Evolutionary conservation across 2,113 vertebrate genomes (phyloP), one percentile per base, ranked within the genome.

Genomic region (Casuarius casuarius): DNA sequence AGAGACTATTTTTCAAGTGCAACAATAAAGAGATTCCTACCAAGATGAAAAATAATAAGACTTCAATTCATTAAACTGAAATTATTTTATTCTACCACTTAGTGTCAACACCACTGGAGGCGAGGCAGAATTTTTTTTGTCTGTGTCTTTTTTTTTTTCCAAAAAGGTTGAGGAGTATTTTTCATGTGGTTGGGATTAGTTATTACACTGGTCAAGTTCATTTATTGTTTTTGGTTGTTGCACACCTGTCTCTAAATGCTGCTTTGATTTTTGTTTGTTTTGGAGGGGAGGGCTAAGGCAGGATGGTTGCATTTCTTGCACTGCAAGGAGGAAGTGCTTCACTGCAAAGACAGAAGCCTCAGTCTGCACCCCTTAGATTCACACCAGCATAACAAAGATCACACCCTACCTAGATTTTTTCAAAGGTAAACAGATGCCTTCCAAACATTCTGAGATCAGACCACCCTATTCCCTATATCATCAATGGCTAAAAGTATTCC

Each of bases 291-390:
- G 48, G 61, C 80, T 6, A 31, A 51, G 62, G 66, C 17, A 58
- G 49, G 31, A 20, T 84, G 86, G 71, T 80, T 95, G 19, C 42
- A 84, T 91, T 87, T 89, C 58, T 79, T 75, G 90, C 46, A 16
- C 31, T 48, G 70, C 51, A 35, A 62, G 63, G 54, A 76, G 5
- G 20, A 68, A 73, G 19, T 0, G 0, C 33, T 93, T 89, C 72
- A 9, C 8, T 29, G 80, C 48, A 54, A 71, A 71, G 61, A 74
- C 49, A 46, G 76, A 66, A 17, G 7, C 65, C 46, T 49, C 33
- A 20, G 17, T 54, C 62, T 35, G 62, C 71, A 59, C 22, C 71
- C 21, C 61, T 74, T 52, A 74, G 40, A 28, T 59, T 52, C 71
- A 28, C 15, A 23, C 51, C 67, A 58, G 62, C 75, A 46, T 17